Conservation (phyloP, 2,888 invertebrate species). For the Dichetophora obliterata region DNA sequence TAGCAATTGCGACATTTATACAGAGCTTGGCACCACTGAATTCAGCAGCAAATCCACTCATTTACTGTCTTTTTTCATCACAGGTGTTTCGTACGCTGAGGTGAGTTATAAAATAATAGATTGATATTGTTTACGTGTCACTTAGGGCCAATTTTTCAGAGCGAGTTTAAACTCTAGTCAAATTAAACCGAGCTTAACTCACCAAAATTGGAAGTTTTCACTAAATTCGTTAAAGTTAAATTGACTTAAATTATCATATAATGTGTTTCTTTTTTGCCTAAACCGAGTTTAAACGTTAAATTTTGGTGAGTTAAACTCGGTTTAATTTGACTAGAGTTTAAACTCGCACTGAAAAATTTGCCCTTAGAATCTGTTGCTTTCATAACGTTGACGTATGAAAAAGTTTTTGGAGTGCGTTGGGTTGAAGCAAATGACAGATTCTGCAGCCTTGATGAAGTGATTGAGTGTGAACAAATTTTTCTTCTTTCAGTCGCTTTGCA, state of each 20-base stretch:
- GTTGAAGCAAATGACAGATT: background rate
- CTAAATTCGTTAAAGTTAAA: too few species aligned
- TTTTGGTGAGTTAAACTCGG: too few species aligned
- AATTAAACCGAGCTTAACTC: too few species aligned
- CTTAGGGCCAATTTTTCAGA: too few species aligned
- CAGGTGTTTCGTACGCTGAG: constrained; percentile 87
- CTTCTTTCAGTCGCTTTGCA: constrained; percentile 70
- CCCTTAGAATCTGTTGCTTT: background rate
- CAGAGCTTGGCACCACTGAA: constrained; percentile 93
- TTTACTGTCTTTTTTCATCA: constrained; percentile 93
- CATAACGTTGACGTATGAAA: background rate
- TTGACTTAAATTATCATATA: too few species aligned
- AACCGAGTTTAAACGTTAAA: too few species aligned
- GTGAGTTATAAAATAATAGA: constrained; percentile 71
- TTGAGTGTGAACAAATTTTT: background rate
- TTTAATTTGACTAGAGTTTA: too few species aligned
- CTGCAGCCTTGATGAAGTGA: background rate
- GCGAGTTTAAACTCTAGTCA: too few species aligned
- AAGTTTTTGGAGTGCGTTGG: too few species aligned
- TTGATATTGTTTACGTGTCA: background rate
- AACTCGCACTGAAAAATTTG: too few species aligned
- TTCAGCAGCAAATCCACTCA: constrained; percentile 94
- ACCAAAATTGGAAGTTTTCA: too few species aligned
- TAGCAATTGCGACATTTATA: constrained; percentile 89
- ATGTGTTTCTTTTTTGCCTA: too few species aligned